Evolutionary conservation across 92 coral and sea anemone species (phyloP), one percentile per base, ranked within the genome.

Genomic region (Chrysogorgia sp.): DNA sequence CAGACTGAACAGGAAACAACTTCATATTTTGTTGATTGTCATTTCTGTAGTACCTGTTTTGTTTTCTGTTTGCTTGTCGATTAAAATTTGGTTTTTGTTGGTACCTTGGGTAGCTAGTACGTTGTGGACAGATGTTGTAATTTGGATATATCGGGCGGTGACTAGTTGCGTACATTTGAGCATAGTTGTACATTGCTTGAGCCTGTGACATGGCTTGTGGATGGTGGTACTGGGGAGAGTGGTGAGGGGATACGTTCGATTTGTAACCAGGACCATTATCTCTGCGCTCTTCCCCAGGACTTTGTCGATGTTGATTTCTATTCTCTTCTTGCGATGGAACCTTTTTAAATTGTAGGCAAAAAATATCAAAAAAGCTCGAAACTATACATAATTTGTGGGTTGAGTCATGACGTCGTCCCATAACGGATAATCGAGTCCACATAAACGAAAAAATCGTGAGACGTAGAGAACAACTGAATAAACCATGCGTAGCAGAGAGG

Each of bases 161-260:
- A 69, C 59, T 60, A 3, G 76, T 30, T 10, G 79, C 65, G 34
- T 26, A 72, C 65, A 72, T 72, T 22, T 72, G 79, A 28, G 65
- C 79, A 72, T 72, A 72, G 79, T 52, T 72, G 34, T 30, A 34
- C 50, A 55, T 72, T 50, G 79, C 65, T 56, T 31, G 79, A 5
- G 58, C 47, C 45, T 40, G 55, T n/a, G 76, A 35, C 76, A 69
- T 69, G 13, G 59, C 29, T 13, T 74, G 86, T n/a, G 41, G 62
- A 35, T 47, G 75, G 40, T 63, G 56, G 37, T 76, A 78, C 74
- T 58, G 68, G 13, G 76, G 71, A 23, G 77, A 24, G 56, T 87
- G 88, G 63, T 77, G 85, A 13, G 60, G 56, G 21, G 87, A 45
- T 8, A 67, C 74, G n/a, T 69, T 74, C 48, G 66, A 80, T 57